Evolutionary conservation across 1,140 invertebrate species (phyloP), one percentile per base, ranked within the genome.

Genomic region (Matsumurasca onukii): DNA sequence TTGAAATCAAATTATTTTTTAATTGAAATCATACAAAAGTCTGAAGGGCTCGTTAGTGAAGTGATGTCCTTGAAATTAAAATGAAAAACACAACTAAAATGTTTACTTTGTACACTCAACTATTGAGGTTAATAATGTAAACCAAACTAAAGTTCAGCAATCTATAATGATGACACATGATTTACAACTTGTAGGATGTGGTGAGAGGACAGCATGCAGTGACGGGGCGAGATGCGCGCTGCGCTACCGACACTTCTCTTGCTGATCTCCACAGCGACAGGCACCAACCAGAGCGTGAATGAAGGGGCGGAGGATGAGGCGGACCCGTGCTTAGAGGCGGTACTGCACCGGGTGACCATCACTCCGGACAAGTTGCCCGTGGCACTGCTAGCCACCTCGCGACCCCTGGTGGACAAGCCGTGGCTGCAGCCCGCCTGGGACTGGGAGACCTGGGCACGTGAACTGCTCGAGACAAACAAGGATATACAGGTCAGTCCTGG

Each of bases 361-460:
- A 62, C 67, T 17, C 55, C 67, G 15, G 67, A 68, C 57, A 68
- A 62, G 57, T 25, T 68, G 1, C 67, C 67, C n/a, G 55, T 68
- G 1, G 67, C 67, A 22, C 39, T 68, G n/a, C 25, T 68, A 29
- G 57, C 67, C 9, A 52, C 49, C 15, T 48, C 67, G 29, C 24
- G 30, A 22, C 34, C 27, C 13, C 48, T 59, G 30, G 22, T 27
- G 9, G 57, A 49, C 17, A 59, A 25, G 20, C 20, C 24, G 31
- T 1, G 29, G 15, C 0, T n/a, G 3, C 27, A 24, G 25, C 12
- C 12, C 22, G 31, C 24, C 12, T n/a, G 30, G 27, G 66, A 59
- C 15, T 67, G 30, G 52, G 67, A 68, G 5, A 39, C 29, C 12
- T 68, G 67, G 67, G 29, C 67, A 25, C 24, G 55, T 13, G 67